Evolutionary conservation across 2,797 vertebrate genomes (phyloP).

Genomic region (Salmo trutta): DNA sequence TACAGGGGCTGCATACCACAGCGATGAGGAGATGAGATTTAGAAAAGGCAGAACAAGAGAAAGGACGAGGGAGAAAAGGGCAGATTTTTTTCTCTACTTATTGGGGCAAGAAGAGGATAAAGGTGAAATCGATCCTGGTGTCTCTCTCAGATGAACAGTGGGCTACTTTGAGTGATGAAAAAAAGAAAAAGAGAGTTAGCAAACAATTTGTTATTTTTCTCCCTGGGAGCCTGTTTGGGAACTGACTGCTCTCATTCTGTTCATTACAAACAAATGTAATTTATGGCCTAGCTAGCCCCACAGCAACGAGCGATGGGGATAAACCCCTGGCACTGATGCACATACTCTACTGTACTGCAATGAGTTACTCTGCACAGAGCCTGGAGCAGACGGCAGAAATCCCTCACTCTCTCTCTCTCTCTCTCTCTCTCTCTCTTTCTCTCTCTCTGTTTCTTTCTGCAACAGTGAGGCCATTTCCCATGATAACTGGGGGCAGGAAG

Average conservation of each 20-base stretch:
- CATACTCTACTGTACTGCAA: background rate
- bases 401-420: background rate
- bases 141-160: constrained; percentile 2
- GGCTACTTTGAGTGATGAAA: constrained; percentile 2
- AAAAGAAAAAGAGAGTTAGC: background rate
- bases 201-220: background rate
- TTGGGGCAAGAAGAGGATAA: constrained; percentile 20
- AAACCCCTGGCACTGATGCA: constrained; percentile 13
- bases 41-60: constrained; percentile 16
- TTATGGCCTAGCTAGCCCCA: constrained; percentile 21
- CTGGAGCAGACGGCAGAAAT: background rate
- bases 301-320: constrained; percentile 18
- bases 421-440: constrained; percentile 1
- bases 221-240: background rate
- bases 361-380: background rate
- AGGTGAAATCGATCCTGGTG: constrained; percentile 34
- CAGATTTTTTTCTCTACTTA: constrained; percentile 26
- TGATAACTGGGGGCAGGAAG: constrained; percentile 65
- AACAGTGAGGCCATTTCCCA: constrained; percentile 59
- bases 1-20: constrained; percentile 49
- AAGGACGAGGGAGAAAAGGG: background rate
- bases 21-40: constrained; percentile 41
- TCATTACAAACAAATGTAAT: constrained; percentile 23
- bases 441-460: constrained; percentile 6
- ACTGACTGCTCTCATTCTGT: constrained; percentile 26